These are phyloP conservation scores for Himalopsyche phryganea DNA, from an alignment of 1,140 invertebrate genomes.

Conservation along the genomic window DNA sequence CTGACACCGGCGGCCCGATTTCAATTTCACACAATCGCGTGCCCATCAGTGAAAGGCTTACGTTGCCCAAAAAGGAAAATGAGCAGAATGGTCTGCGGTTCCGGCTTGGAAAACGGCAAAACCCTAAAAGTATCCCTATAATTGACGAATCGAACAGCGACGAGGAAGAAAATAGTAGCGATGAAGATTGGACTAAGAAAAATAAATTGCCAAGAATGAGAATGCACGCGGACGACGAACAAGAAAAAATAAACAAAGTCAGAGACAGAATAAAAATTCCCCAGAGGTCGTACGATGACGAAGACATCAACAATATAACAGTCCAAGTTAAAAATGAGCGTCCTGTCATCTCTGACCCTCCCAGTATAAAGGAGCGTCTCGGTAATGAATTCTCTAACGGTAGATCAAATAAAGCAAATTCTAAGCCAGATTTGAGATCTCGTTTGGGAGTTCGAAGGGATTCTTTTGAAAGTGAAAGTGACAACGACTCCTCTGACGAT, in stretches of 20 bases:
- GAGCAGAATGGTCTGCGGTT: background rate
- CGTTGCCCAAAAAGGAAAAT: background rate
- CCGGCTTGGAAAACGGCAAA: conserved; percentile 40
- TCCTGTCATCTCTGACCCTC: background rate
- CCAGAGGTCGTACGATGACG: background rate
- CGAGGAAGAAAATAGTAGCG: conserved; percentile 27
- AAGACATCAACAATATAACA: conserved; percentile 12
- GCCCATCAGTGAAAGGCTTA: background rate
- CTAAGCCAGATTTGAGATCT: conserved; percentile 10
- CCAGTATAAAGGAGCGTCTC: background rate
- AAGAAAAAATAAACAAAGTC: conserved; percentile 51
- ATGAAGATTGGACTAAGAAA: conserved; percentile 55
- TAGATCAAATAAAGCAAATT: conserved; percentile 3
- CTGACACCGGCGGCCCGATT: conserved; percentile 22
- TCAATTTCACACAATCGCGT: background rate
- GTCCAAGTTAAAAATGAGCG: conserved; percentile 27
- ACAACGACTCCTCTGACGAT: conserved; percentile 42
- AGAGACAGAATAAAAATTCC: conserved; percentile 3
- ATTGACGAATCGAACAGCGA: conserved; percentile 15
- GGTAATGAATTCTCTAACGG: background rate
- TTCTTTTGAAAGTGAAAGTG: conserved; percentile 31
- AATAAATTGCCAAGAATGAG: conserved; percentile 70
- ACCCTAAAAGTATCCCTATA: conserved; percentile 37
- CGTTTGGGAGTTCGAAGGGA: conserved; percentile 23
- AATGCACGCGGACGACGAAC: conserved; percentile 87